Percentiles rank a stretch among this genome's conserved stretches.
phyloP scores from a whole-genome alignment of 2,113 vertebrate genomes.

The Martes martes region DNA sequence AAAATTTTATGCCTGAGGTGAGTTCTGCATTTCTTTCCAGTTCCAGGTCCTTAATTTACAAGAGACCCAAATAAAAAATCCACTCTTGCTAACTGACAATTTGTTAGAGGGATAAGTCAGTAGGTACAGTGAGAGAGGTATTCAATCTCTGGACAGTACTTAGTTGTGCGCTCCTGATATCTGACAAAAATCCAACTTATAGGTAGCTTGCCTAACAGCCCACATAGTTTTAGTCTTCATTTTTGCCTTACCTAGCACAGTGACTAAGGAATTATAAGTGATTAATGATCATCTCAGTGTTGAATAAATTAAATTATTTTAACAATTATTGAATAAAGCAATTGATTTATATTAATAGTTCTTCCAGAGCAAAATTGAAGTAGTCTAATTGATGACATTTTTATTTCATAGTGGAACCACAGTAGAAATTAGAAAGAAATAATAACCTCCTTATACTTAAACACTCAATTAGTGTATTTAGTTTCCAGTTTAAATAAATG shows the following conservation, averaged over 20 bases:
- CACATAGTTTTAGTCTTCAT: not conserved
- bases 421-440: not conserved
- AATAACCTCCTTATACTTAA: not conserved
- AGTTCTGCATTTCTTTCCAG: not conserved
- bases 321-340: not conserved
- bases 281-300: not conserved
- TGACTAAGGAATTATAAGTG: not conserved
- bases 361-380: not conserved
- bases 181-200: not conserved
- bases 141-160: not conserved
- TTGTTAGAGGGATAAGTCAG: not conserved
- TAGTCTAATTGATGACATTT: not conserved
- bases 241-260: not conserved
- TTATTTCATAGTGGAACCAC: not conserved
- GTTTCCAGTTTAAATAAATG: not conserved
- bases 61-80: not conserved
- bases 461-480: not conserved
- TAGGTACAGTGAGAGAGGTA: not conserved
- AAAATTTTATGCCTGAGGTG: not conserved
- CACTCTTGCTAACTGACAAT: not conserved
- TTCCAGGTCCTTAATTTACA: not conserved
- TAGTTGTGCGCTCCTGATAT: not conserved
- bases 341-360: not conserved
- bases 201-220: not conserved
- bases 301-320: not conserved